Percentiles rank a stretch among this genome's conserved stretches.
Evolutionary conservation across 1,140 invertebrate genomes (phyloP).

Genomic region (Nilaparvata lugens): DNA sequence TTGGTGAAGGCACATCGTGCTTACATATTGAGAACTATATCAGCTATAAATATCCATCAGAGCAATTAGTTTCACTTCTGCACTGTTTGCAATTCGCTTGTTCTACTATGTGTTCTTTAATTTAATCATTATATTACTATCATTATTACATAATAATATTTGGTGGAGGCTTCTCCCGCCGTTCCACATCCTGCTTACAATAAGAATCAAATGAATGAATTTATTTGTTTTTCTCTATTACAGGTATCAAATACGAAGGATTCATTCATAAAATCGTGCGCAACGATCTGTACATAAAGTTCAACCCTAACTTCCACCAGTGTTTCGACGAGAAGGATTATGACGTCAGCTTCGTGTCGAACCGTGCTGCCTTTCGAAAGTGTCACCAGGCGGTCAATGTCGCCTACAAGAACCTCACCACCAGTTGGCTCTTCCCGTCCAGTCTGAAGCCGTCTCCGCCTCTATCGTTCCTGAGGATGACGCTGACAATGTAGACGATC

Average conservation of each 20-base stretch:
- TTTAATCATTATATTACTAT: too few relatives aligned
- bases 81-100: too few relatives aligned
- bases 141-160: too few relatives aligned
- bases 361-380: conserved; percentile 37
- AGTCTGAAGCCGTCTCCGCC: conserved; percentile 16
- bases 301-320: conserved; percentile 57
- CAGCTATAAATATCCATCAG: too few relatives aligned
- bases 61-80: too few relatives aligned
- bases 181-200: too few relatives aligned
- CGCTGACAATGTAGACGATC: background rate
- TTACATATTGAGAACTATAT: too few relatives aligned
- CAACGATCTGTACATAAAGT: conserved; percentile 59
- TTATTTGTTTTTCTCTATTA: conserved; percentile 15
- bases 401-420: conserved; percentile 31
- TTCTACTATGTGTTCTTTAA: too few relatives aligned
- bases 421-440: conserved; percentile 37
- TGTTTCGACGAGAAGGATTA: conserved; percentile 60
- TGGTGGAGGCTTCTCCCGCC: too few relatives aligned
- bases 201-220: too few relatives aligned
- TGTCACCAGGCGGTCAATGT: conserved; percentile 38
- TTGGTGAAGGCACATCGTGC: too few relatives aligned
- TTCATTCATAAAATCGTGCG: conserved; percentile 61
- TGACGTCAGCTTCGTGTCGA: conserved; percentile 42
- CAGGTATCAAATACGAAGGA: conserved; percentile 56
- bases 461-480: conserved; percentile 17